Percentiles rank a stretch among this genome's conserved stretches.
These are phyloP conservation scores for Cryptotis parvus DNA, from an alignment of 2,113 vertebrate species.

Conservation along the genomic window DNA sequence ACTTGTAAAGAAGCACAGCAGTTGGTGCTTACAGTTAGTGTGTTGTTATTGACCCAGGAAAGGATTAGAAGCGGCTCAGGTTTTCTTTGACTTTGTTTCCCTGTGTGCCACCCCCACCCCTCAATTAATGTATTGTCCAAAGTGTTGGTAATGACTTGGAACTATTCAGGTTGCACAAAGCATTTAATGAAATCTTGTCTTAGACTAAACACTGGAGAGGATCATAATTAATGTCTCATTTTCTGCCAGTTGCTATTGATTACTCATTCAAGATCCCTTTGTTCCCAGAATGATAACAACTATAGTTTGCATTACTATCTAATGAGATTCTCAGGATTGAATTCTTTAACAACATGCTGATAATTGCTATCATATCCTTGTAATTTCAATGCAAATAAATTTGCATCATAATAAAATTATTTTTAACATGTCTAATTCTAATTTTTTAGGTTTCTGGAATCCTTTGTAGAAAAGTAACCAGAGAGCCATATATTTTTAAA, in stretches of 20 bases:
- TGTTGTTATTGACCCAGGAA: constrained; percentile 81
- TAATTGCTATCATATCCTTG: constrained; percentile 88
- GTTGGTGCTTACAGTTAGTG: constrained; percentile 64
- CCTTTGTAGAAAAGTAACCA: constrained; percentile 72
- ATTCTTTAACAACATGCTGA: constrained; percentile 87
- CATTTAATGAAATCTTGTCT: constrained; percentile 91
- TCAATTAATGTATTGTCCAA: constrained; percentile 83
- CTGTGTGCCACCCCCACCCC: background rate
- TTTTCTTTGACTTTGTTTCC: constrained; percentile 76
- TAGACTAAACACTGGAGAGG: constrained; percentile 89
- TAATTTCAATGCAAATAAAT: constrained; percentile 88
- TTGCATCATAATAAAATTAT: constrained; percentile 84
- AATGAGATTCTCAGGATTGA: constrained; percentile 90
- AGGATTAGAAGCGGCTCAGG: constrained; percentile 74
- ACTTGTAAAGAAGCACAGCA: constrained; percentile 72
- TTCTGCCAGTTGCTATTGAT: constrained; percentile 91
- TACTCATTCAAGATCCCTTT: constrained; percentile 91
- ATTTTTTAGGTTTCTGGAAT: constrained; percentile 77
- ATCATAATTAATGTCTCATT: constrained; percentile 91
- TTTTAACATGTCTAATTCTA: constrained; percentile 80
- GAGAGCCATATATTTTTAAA: constrained; percentile 45
- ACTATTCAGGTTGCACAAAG: constrained; percentile 90
- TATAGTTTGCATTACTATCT: constrained; percentile 88
- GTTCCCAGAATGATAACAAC: constrained; percentile 90
- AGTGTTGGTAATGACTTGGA: constrained; percentile 85